A percentile compares a stretch with the other conserved stretches of the same genome.
These are phyloP conservation scores for Periophthalmus magnuspinnatus DNA, from an alignment of 2,797 vertebrate species.

Conservation along the genomic window DNA sequence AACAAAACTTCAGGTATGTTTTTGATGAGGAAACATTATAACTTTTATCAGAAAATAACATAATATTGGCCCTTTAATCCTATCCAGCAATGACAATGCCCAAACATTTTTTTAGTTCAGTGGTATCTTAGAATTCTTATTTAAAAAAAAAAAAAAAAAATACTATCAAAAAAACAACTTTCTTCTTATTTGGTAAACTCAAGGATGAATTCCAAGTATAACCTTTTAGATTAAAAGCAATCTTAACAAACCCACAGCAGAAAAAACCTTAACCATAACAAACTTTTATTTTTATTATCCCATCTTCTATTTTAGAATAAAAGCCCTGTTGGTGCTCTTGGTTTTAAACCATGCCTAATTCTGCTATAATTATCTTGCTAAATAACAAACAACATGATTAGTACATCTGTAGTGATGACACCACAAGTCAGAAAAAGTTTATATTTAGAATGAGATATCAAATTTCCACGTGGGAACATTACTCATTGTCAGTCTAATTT, in stretches of 20 bases:
- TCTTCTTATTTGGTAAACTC: background rate
- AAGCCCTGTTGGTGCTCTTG: background rate
- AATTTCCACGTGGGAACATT: constrained; percentile 6
- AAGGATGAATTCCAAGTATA: background rate
- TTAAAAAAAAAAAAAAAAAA: too few relatives aligned
- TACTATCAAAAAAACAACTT: too few relatives aligned
- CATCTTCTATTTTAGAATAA: background rate
- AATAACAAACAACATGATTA: background rate
- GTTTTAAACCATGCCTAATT: background rate
- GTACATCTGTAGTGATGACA: background rate
- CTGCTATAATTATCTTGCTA: background rate
- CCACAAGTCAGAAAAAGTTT: background rate
- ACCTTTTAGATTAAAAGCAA: background rate
- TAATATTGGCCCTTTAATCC: too few relatives aligned
- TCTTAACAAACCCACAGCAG: background rate
- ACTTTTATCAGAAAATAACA: too few relatives aligned
- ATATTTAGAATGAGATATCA: constrained; percentile 3
- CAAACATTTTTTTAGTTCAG: too few relatives aligned
- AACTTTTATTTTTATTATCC: too few relatives aligned
- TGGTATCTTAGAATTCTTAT: too few relatives aligned
- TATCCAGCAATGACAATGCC: too few relatives aligned
- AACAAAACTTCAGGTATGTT: too few relatives aligned
- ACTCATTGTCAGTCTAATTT: constrained; percentile 21
- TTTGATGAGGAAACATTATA: too few relatives aligned
- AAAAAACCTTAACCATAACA: too few relatives aligned